phyloP scores from a whole-genome alignment of 2,797 vertebrate genomes.

The Micrastur ruficollis region DNA sequence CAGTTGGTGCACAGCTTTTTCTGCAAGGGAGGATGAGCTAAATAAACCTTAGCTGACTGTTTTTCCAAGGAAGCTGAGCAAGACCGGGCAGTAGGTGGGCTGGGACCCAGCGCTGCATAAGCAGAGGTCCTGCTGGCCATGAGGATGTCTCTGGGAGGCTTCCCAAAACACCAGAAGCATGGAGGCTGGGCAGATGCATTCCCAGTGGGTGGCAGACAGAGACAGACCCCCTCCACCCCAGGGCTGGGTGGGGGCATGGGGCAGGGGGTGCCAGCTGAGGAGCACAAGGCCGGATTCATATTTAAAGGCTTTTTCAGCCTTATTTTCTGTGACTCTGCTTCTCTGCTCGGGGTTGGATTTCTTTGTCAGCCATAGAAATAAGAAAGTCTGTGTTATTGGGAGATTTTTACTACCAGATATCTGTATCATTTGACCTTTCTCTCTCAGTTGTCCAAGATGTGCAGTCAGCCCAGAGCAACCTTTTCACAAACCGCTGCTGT shows the following conservation, averaged over 20 bases:
- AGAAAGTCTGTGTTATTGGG: not conserved
- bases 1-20: not conserved
- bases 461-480: not conserved
- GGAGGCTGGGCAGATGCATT: fast-evolving
- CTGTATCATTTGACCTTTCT: not conserved
- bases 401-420: not conserved
- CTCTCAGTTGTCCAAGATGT: not conserved
- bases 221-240: fast-evolving
- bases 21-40: not conserved
- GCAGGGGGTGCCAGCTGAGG: not conserved
- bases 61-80: not conserved
- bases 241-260: no score
- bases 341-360: not conserved
- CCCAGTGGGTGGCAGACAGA: not conserved
- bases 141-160: not conserved
- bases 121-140: not conserved
- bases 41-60: not conserved
- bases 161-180: fast-evolving
- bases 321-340: not conserved
- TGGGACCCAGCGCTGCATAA: not conserved
- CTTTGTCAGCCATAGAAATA: not conserved
- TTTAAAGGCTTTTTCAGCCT: not conserved
- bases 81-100: not conserved
- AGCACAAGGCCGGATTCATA: fast-evolving
- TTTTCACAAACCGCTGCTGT: not conserved